Conservation (phyloP, 2,113 vertebrate genomes). For the Vulpes ferrilata region DNA sequence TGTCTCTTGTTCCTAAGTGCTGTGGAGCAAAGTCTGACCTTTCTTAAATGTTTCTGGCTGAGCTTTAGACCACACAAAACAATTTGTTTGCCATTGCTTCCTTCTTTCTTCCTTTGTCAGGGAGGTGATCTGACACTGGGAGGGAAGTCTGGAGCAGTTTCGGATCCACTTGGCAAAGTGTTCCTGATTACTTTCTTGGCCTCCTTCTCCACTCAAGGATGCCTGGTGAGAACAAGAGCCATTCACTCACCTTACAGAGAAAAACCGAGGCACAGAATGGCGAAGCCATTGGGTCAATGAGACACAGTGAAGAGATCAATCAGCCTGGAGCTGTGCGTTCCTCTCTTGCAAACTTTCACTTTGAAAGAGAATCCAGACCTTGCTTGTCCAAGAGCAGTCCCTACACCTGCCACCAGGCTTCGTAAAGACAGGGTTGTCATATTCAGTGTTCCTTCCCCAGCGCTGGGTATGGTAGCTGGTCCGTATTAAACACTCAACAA, state of each 20-base stretch:
- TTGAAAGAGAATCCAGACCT: not conserved
- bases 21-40: not conserved
- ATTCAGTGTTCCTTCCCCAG: fast-evolving
- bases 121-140: not conserved
- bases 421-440: not conserved
- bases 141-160: not conserved
- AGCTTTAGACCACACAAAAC: not conserved
- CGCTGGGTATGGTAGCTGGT: not conserved
- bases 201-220: not conserved
- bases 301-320: not conserved
- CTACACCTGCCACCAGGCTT: not conserved
- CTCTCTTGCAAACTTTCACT: not conserved
- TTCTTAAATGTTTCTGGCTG: not conserved
- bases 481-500: not conserved
- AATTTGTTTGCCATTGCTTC: not conserved
- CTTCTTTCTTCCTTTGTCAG: not conserved
- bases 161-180: not conserved
- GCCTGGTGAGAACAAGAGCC: not conserved
- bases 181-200: not conserved
- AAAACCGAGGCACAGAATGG: not conserved
- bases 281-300: not conserved
- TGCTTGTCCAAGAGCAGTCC: not conserved
- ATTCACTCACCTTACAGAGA: not conserved
- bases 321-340: not conserved
- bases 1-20: not conserved